Evolutionary conservation across 37 sponge, comb jelly and placozoan species (phyloP).

Genomic region (Corticium candelabrum): DNA sequence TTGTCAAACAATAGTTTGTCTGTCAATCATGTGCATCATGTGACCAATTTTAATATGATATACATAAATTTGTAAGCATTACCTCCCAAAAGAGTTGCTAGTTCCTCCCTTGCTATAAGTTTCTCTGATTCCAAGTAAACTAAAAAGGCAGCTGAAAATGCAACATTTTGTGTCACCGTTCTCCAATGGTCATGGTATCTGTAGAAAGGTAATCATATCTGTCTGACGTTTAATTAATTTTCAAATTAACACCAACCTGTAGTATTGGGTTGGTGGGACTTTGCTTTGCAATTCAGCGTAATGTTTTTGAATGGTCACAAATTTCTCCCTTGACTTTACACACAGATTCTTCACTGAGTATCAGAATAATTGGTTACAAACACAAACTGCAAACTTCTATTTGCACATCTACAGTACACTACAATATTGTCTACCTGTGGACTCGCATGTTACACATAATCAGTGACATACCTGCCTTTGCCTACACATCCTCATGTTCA

Average conservation of each 20-base stretch:
- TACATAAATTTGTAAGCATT: background rate
- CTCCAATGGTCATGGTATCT: background rate
- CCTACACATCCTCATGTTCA: too few relatives aligned
- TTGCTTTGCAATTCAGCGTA: background rate
- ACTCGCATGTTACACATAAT: too few relatives aligned
- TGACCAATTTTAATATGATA: too few relatives aligned
- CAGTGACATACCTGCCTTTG: too few relatives aligned
- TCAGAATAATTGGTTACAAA: too few relatives aligned
- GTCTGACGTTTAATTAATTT: background rate
- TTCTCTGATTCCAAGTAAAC: conserved; percentile 5
- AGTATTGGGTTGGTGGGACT: background rate
- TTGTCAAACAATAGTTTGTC: too few relatives aligned
- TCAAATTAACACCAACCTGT: background rate
- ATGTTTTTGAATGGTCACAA: background rate
- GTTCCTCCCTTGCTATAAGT: background rate
- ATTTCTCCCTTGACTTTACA: background rate
- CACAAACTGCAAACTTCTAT: too few relatives aligned
- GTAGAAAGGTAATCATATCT: background rate
- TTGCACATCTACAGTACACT: too few relatives aligned
- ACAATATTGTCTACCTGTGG: too few relatives aligned
- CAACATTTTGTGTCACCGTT: background rate
- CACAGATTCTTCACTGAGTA: background rate
- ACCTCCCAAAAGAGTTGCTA: background rate
- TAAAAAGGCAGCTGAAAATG: background rate
- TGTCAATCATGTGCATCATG: too few relatives aligned